A percentile compares a stretch with the other conserved stretches of the same genome.
phyloP scores from a whole-genome alignment of 2,888 invertebrate genomes.

The Mactromeris polynyma region DNA sequence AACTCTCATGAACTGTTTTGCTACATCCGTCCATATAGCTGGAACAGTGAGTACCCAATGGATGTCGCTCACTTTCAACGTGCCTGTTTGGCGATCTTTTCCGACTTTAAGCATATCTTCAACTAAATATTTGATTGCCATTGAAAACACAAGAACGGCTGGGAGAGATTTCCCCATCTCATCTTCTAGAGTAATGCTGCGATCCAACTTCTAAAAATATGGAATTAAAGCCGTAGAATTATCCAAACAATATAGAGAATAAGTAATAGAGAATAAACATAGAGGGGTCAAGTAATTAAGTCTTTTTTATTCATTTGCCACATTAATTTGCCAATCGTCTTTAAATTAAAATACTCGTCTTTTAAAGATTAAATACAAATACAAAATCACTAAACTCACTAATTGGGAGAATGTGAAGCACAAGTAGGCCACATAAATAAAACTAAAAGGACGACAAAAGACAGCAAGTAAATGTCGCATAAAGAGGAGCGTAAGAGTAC shows the following conservation, averaged over 20 bases:
- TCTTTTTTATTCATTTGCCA: too few species aligned
- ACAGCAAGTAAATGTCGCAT: background rate
- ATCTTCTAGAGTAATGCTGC: constrained; percentile 51
- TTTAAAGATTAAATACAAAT: too few species aligned
- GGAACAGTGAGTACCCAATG: constrained; percentile 62
- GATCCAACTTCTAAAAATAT: background rate
- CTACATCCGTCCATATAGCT: constrained; percentile 65
- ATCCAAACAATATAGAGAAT: too few species aligned
- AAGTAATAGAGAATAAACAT: too few species aligned
- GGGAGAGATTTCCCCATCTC: constrained; percentile 39
- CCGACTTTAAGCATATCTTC: constrained; percentile 40
- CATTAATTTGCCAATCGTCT: too few species aligned
- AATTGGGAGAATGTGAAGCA: too few species aligned
- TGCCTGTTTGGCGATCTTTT: background rate
- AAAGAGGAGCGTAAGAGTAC: background rate
- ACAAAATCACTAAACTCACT: too few species aligned
- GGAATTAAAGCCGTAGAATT: background rate
- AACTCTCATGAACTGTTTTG: constrained; percentile 65
- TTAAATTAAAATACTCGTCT: too few species aligned
- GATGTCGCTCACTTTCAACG: constrained; percentile 29
- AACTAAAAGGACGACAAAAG: too few species aligned
- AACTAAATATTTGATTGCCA: constrained; percentile 46
- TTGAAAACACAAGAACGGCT: constrained; percentile 52
- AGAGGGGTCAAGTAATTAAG: too few species aligned
- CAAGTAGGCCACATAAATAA: too few species aligned